These are phyloP conservation scores for Podabrus alpinus DNA, from an alignment of 2,888 invertebrate species.

Conservation along the genomic window DNA sequence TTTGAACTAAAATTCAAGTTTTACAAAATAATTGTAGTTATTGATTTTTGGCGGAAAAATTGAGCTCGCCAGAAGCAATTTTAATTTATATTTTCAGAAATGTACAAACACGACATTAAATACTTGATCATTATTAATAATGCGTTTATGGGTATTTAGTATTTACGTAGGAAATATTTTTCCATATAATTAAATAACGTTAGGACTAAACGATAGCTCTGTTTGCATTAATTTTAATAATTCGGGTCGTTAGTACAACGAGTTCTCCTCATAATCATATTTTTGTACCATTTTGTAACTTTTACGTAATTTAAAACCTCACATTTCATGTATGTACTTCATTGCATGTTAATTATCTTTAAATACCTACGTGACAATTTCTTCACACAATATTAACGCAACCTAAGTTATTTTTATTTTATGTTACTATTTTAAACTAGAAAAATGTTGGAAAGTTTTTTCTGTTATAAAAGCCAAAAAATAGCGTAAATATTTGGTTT, in stretches of 20 bases:
- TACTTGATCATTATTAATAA: background rate
- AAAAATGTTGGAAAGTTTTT: background rate
- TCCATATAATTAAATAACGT: background rate
- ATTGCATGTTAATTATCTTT: background rate
- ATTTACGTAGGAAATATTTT: too few relatives aligned
- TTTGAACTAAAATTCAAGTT: too few relatives aligned
- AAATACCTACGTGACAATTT: background rate
- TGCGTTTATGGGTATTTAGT: background rate
- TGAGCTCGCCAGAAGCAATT: background rate
- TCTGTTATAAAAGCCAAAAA: background rate
- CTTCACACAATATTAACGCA: background rate
- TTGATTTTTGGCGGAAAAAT: background rate
- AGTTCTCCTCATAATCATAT: background rate
- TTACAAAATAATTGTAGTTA: too few relatives aligned
- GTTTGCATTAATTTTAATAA: background rate
- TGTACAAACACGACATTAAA: background rate
- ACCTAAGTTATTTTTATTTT: background rate
- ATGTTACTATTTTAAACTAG: background rate
- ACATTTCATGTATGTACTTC: background rate
- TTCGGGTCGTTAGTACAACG: background rate
- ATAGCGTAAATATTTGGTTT: background rate
- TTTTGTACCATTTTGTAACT: background rate
- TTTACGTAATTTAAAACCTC: background rate
- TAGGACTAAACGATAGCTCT: background rate
- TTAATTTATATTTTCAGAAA: background rate